These are phyloP conservation scores for Aphidoletes aphidimyza DNA, from an alignment of 2,888 invertebrate species.

Conservation along the genomic window DNA sequence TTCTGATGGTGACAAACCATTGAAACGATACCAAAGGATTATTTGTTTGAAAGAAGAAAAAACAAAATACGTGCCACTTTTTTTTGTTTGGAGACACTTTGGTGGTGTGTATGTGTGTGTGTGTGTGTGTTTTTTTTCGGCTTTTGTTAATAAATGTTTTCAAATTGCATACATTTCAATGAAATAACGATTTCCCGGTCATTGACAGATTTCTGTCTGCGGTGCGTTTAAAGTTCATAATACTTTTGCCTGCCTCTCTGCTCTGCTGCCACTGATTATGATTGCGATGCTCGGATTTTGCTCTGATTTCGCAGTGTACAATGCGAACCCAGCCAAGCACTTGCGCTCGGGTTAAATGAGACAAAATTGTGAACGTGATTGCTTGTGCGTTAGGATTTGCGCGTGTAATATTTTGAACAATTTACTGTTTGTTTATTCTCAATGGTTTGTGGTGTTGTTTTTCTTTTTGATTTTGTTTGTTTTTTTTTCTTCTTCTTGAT, in stretches of 20 bases:
- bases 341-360: neutral
- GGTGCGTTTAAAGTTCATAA: constrained; percentile 29
- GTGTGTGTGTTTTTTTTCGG: constrained; percentile 15
- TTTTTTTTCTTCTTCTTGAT: too few species aligned
- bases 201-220: constrained; percentile 45
- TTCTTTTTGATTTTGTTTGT: too few species aligned
- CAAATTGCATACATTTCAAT: constrained; percentile 37
- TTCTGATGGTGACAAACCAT: neutral
- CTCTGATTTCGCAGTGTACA: too few species aligned
- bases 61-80: constrained; percentile 53
- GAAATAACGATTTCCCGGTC: constrained; percentile 53
- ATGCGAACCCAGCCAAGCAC: neutral
- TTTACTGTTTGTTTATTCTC: constrained; percentile 34
- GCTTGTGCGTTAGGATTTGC: constrained; percentile 28
- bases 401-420: constrained; percentile 12
- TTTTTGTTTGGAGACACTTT: constrained; percentile 16
- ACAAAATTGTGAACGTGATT: constrained; percentile 11
- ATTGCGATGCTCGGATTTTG: neutral
- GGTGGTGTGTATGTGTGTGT: too few species aligned
- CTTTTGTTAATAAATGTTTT: constrained; percentile 2
- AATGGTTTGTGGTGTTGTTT: too few species aligned
- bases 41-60: too few species aligned
- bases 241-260: neutral
- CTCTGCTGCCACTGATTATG: too few species aligned
- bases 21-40: neutral